phyloP scores from a whole-genome alignment of 2,888 invertebrate genomes.

The Eumacrocentrus americanus region DNA sequence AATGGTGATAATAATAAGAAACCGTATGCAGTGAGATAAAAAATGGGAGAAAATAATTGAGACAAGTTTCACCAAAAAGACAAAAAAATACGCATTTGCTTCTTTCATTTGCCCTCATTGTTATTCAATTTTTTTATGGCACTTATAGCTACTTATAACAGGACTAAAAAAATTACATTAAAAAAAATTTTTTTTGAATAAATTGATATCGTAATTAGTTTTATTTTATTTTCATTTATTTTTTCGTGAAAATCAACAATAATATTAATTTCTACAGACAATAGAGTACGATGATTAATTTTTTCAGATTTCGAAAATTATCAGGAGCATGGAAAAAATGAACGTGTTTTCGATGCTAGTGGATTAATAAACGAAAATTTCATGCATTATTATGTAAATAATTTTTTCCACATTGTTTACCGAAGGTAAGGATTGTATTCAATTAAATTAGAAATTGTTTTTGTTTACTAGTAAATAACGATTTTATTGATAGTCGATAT shows the following conservation, averaged over 20 bases:
- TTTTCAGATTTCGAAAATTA: too few relatives aligned
- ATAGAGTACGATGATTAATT: constrained; percentile 10
- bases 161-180: background rate
- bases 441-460: constrained; percentile 3
- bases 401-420: constrained; percentile 1
- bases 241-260: too few relatives aligned
- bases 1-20: background rate
- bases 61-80: too few relatives aligned
- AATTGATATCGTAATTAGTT: too few relatives aligned
- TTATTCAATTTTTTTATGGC: too few relatives aligned
- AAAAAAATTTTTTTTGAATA: too few relatives aligned
- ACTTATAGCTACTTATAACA: too few relatives aligned
- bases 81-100: too few relatives aligned
- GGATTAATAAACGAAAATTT: constrained; percentile 3
- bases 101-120: too few relatives aligned
- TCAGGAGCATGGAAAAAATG: background rate
- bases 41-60: background rate
- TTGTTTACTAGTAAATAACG: constrained; percentile 47
- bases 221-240: background rate
- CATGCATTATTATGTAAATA: background rate
- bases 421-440: too few relatives aligned
- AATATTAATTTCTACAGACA: too few relatives aligned
- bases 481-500: constrained; percentile 41
- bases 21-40: background rate
- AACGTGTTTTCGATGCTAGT: background rate